These are phyloP conservation scores for Gobio gobio DNA, from an alignment of 2,113 vertebrate species.

Conservation along the genomic window DNA sequence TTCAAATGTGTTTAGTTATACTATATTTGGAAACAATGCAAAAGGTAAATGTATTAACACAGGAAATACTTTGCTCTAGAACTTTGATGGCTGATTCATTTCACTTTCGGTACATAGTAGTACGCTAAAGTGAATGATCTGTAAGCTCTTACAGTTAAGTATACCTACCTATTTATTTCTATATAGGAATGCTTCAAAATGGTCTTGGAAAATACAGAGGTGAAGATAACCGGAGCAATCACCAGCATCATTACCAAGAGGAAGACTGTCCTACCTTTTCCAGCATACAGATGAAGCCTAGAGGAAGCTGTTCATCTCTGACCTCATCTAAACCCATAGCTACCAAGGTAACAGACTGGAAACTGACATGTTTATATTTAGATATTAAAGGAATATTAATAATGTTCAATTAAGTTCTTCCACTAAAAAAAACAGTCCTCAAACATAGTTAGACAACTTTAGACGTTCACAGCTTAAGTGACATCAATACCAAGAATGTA, in stretches of 20 bases:
- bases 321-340: slow-evolving; percentile 32
- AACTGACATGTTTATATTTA: not conserved
- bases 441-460: not conserved
- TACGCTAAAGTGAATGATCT: not conserved
- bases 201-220: slow-evolving; percentile 35
- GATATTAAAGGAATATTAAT: not conserved
- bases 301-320: slow-evolving; percentile 14
- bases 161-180: not conserved
- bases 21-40: slow-evolving; percentile 22
- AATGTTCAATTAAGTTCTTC: not conserved
- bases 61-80: not conserved
- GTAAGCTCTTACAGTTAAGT: not conserved
- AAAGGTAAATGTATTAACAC: not conserved
- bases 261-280: slow-evolving; percentile 24
- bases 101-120: not conserved
- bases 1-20: not conserved
- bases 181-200: slow-evolving; percentile 51
- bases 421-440: not conserved
- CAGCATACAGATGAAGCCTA: slow-evolving; percentile 30
- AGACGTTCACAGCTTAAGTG: not conserved
- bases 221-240: slow-evolving; percentile 12
- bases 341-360: slow-evolving; percentile 31
- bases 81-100: not conserved
- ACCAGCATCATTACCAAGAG: not conserved
- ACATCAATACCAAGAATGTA: not conserved